Base-by-base conservation (phyloP, 1,140 invertebrate genomes). In the Drosophila watanabei region DNA sequence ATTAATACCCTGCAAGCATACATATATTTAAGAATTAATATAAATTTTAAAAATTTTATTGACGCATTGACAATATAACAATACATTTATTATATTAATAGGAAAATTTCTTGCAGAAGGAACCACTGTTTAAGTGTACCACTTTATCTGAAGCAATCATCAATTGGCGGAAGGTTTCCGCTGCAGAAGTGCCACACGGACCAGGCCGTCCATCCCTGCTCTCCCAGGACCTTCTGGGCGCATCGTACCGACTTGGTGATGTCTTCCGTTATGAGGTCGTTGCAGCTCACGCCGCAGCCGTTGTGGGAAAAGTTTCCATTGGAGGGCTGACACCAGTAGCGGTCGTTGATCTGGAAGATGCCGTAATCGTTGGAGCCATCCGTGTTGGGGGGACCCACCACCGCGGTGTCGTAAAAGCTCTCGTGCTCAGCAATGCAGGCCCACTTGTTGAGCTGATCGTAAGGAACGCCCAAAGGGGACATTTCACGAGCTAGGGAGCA, bases 401-500 rank as follows among this genome's bases (percentile, higher is more conserved):
- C 73, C 10, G 8, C 63, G 5, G 85, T 89, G 51, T 75, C 71
- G 52, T 57, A 92, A 18, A 48, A 60, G 58, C 78, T 85, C 70
- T 85, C 75, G 39, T 82, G 71, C 57, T 89, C 63, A 13, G 79
- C 86, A 66, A 89, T 80, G 73, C 86, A 90, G 4, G 85, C 24
- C 79, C 85, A 90, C 11, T 30, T 41, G 33, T 39, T 28, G 9
- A 88, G n/a, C 32, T 84, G 54, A 16, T 77, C 63, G 0, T 63
- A 65, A 0, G 89, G 79, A 18, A 91, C 71, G 5, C 87, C 87
- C 64, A 79, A 49, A 1, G 30, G 16, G 61, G 59, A 68, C 88
- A 93, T 79, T 66, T 93, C 92, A 5, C 43, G 59, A 8, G 89
- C 93, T 73, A 93, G 37, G 28, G 82, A 80, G 70, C 93, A 93